Conservation (phyloP, 2,797 vertebrate genomes). For the Micropoecilia bifurca region DNA sequence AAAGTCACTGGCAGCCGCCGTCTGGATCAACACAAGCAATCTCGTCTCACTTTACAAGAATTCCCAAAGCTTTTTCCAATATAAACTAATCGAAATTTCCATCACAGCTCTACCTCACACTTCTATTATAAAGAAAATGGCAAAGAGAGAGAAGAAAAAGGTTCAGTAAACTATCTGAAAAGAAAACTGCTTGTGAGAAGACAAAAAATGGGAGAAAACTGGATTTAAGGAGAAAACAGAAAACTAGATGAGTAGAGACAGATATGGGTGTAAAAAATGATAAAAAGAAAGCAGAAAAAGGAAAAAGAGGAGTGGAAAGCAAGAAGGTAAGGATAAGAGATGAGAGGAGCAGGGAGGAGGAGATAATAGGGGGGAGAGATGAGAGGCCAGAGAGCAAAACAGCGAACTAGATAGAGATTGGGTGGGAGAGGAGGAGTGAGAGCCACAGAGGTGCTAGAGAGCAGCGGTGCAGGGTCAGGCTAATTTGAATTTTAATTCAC, state of each 20-base stretch:
- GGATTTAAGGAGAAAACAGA: conserved; percentile 28
- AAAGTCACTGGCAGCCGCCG: background rate
- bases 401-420: conserved; percentile 57
- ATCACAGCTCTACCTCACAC: background rate
- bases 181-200: background rate
- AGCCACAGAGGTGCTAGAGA: conserved; percentile 71
- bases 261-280: conserved; percentile 15
- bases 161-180: conserved; percentile 14
- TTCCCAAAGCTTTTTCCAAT: background rate
- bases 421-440: conserved; percentile 45
- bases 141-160: background rate
- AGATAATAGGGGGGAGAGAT: conserved; percentile 73
- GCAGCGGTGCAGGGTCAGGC: conserved; percentile 78
- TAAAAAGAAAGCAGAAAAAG: conserved; percentile 52
- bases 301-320: conserved; percentile 26
- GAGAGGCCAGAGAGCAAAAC: conserved; percentile 72
- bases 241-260: conserved; percentile 30
- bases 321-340: conserved; percentile 67
- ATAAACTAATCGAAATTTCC: background rate
- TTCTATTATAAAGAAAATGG: background rate
- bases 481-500: conserved; percentile 85
- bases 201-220: conserved; percentile 15
- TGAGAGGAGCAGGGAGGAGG: conserved; percentile 71
- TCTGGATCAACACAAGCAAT: background rate
- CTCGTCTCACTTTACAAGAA: background rate